Evolutionary conservation across 2,113 vertebrate species (phyloP).

Genomic region (Lipophrys pholis): DNA sequence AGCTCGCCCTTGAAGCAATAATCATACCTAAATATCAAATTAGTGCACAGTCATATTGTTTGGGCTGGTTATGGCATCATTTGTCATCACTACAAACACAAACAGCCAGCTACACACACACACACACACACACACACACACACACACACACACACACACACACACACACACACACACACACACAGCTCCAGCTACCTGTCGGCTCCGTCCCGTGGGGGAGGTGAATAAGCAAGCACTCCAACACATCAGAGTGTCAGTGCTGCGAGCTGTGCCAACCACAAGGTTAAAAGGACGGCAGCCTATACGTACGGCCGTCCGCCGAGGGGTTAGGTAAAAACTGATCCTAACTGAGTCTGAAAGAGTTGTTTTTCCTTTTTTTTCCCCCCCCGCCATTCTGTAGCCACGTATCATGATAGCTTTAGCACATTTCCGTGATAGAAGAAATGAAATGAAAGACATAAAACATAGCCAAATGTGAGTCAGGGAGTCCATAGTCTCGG

Average conservation of each 20-base stretch:
- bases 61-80: constrained; percentile 47
- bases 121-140: constrained; percentile 41
- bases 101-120: constrained; percentile 25
- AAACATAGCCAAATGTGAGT: constrained; percentile 7
- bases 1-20: no score
- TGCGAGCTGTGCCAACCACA: constrained; percentile 58
- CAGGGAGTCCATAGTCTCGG: constrained; percentile 17
- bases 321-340: constrained; percentile 64
- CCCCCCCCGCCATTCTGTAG: constrained; percentile 40
- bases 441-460: constrained; percentile 5
- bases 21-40: constrained; percentile 42
- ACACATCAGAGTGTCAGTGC: constrained; percentile 64
- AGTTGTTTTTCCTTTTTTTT: constrained; percentile 28
- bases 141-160: constrained; percentile 32
- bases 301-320: constrained; percentile 46
- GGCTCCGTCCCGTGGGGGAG: constrained; percentile 42
- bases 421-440: background rate
- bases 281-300: constrained; percentile 72
- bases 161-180: constrained; percentile 31
- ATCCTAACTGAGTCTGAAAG: constrained; percentile 52
- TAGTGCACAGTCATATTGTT: constrained; percentile 29
- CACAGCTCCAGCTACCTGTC: constrained; percentile 59
- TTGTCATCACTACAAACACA: constrained; percentile 45
- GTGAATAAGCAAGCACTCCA: constrained; percentile 59
- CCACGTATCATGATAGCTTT: constrained; percentile 35